A percentile compares a stretch with the other conserved stretches of the same genome.
Evolutionary conservation across 2,113 vertebrate genomes (phyloP).

Genomic region (Gymnobelideus leadbeateri): DNA sequence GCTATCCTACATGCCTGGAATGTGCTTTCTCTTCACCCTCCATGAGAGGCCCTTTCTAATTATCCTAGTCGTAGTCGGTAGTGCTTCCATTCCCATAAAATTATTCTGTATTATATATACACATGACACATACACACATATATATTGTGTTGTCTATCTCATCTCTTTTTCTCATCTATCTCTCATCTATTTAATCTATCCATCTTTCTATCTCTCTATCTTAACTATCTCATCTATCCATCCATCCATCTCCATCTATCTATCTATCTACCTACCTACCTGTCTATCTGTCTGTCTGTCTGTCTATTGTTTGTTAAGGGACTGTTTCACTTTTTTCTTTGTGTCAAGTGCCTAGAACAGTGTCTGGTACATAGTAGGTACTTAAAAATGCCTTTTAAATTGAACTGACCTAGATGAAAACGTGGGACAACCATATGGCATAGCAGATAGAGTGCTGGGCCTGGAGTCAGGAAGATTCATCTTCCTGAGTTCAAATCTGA

Average conservation of each 20-base stretch:
- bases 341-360: neutral
- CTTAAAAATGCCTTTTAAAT: neutral
- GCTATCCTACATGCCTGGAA: too few species aligned
- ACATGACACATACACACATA: too few species aligned
- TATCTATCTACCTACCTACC: too few species aligned
- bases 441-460: neutral
- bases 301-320: neutral
- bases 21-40: too few species aligned
- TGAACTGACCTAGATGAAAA: too few species aligned
- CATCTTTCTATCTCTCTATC: too few species aligned
- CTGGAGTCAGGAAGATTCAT: neutral
- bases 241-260: too few species aligned
- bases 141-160: neutral
- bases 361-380: neutral
- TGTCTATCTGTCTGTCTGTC: too few species aligned
- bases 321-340: neutral
- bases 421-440: too few species aligned
- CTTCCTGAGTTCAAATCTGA: neutral
- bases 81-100: too few species aligned
- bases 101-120: neutral
- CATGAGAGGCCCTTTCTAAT: neutral
- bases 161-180: neutral
- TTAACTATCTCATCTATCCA: too few species aligned
- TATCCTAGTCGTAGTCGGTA: neutral
- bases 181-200: too few species aligned